Evolutionary conservation across 1,140 invertebrate species (phyloP), one percentile per base, ranked within the genome.

Genomic region (Gonioctena quinquepunctata): DNA sequence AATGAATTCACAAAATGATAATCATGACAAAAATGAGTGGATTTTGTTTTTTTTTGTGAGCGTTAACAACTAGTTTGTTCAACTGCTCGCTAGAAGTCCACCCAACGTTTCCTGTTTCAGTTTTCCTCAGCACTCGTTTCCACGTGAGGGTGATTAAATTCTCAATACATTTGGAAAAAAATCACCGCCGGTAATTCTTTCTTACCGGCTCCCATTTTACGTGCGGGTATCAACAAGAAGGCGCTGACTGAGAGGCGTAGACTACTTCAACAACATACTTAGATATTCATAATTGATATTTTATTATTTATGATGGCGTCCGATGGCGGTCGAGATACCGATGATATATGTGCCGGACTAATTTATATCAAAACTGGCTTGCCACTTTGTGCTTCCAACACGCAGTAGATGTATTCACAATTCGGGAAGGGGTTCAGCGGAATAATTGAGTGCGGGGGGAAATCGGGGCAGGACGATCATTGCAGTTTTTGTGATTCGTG

Each of bases 251-350:
- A 61, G 69, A 67, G 75, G 75, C 75, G 75, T 69, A 67, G 28
- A 65, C 73, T 49, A 50, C 5, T 75, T 77, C 75, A 75, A 72
- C 71, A 73, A 61, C 70, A 59, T 69, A 70, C 68, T 74, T 77
- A 77, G 75, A 77, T 77, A 75, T 77, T 75, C 75, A 77, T 77
- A 75, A 77, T 77, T 77, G 75, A 77, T 77, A 77, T 77, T 77
- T 76, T 75, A 68, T 73, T 77, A 77, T 77, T 77, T 77, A 77
- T 75, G 65, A 68, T 66, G 63, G 18, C 70, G 68, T 56, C 71
- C 19, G 73, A 77, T 77, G 25, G 61, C 54, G 54, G 63, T 66
- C 61, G 50, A 71, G 75, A 77, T 77, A 77, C 69, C 26, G 56
- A 54, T 70, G 71, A 72, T 75, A 63, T 70, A 75, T 72, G 66